Conservation (phyloP, 2,888 invertebrate genomes). For the Sesia apiformis region DNA sequence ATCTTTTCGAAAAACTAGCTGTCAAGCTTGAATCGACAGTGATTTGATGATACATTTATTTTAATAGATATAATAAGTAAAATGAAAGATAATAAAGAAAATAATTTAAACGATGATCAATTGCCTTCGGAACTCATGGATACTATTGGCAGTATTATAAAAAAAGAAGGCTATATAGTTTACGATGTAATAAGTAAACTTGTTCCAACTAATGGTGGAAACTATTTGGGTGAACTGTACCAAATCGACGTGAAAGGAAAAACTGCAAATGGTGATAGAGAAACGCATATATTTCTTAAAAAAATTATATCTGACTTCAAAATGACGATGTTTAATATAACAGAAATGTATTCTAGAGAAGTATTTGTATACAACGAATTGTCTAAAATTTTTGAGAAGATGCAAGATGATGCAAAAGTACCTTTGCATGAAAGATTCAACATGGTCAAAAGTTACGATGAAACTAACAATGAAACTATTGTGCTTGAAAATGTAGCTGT, state of each 20-base stretch:
- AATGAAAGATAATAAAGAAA: too few relatives aligned
- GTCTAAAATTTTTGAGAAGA: constrained; percentile 12
- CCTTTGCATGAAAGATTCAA: constrained; percentile 14
- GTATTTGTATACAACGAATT: constrained; percentile 26
- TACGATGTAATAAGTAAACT: background rate
- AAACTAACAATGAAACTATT: constrained; percentile 14
- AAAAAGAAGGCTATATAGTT: background rate
- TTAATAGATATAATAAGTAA: too few relatives aligned
- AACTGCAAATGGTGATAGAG: constrained; percentile 24
- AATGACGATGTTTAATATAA: constrained; percentile 16
- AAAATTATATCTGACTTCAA: constrained; percentile 14
- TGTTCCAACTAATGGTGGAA: constrained; percentile 21
- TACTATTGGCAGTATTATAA: background rate
- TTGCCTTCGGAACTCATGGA: too few relatives aligned
- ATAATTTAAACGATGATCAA: too few relatives aligned
- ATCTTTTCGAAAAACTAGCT: too few relatives aligned
- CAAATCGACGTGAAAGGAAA: constrained; percentile 32
- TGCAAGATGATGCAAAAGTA: constrained; percentile 18
- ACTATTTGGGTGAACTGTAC: constrained; percentile 29
- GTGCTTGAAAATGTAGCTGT: constrained; percentile 21
- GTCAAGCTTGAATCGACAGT: too few relatives aligned
- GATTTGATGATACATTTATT: too few relatives aligned
- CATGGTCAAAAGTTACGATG: constrained; percentile 14
- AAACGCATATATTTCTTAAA: constrained; percentile 36
- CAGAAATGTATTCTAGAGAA: constrained; percentile 24